Conservation (phyloP, 2,797 vertebrate species). For the Sardinella longiceps region DNA sequence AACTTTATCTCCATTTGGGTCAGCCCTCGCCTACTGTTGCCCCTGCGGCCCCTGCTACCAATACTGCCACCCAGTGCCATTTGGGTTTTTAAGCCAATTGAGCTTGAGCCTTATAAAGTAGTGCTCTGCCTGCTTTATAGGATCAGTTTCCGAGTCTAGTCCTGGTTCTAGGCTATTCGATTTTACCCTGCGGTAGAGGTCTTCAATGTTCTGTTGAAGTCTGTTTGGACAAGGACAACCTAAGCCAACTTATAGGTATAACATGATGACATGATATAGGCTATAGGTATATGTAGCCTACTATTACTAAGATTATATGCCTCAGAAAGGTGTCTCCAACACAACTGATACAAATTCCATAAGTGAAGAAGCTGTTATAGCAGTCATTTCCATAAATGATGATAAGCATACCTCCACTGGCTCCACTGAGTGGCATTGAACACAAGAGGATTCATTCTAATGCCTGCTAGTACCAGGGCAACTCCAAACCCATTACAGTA, state of each 20-base stretch:
- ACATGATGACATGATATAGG: not conserved
- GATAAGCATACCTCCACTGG: constrained; percentile 21
- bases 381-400: constrained; percentile 60
- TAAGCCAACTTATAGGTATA: not conserved
- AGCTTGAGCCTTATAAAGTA: not conserved
- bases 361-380: constrained; percentile 51
- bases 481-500: not conserved
- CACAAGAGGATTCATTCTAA: not conserved
- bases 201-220: not conserved
- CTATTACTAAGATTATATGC: constrained; percentile 26
- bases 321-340: constrained; percentile 5
- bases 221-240: not conserved
- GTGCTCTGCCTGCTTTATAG: not conserved
- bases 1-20: constrained; percentile 51
- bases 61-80: constrained; percentile 27
- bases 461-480: not conserved
- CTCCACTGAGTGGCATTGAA: not conserved
- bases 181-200: too few species aligned
- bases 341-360: constrained; percentile 20
- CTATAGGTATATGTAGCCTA: too few species aligned
- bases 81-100: constrained; percentile 14
- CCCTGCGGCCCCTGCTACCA: constrained; percentile 27
- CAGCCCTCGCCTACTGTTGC: constrained; percentile 25
- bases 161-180: too few species aligned
- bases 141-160: too few species aligned